Evolutionary conservation across 2,888 invertebrate genomes (phyloP), one percentile per base, ranked within the genome.

Genomic region (Drosophila dives): DNA sequence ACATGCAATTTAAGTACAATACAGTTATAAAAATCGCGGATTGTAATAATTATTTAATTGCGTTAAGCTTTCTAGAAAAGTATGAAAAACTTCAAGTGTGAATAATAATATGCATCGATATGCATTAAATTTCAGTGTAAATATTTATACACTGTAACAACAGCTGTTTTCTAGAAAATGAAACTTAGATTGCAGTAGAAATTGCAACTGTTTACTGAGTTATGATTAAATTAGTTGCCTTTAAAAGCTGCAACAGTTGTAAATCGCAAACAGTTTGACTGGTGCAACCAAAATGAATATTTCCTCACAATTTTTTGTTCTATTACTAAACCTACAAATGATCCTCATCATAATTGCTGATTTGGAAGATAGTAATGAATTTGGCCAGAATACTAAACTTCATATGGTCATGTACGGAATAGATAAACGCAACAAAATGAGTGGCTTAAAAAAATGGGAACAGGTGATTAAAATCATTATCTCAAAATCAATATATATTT

Each of bases 11-110:
- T 40, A 11, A 11, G 11, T n/a, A 40, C 2, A 42, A 40, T 11
- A 10, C 2, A n/a, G 11, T 40, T n/a, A 40, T n/a, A 40, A n/a
- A n/a, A n/a, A n/a, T 40, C 40, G 10, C 5, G 5, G 0, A 0
- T n/a, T 1, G 0, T 40, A n/a, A n/a, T 11, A 6, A n/a, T 42
- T n/a, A n/a, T n/a, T 2, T n/a, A 11, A 5, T n/a, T 42, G n/a
- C 10, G 2, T n/a, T n/a, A 0, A 2, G 6, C n/a, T n/a, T 6
- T n/a, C n/a, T 5, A n/a, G 40, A 40, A 42, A n/a, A n/a, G n/a
- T 20, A 11, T 42, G 10, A n/a, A n/a, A 10, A 40, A 40, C n/a
- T 40, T 17, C 10, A 40, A n/a, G 4, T 40, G 20, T 42, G 0
- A 42, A 42, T 7, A 42, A 12, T 7, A 20, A 20, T 12, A 12